These are phyloP conservation scores for Merluccius polli DNA, from an alignment of 2,797 vertebrate species.

Conservation along the genomic window DNA sequence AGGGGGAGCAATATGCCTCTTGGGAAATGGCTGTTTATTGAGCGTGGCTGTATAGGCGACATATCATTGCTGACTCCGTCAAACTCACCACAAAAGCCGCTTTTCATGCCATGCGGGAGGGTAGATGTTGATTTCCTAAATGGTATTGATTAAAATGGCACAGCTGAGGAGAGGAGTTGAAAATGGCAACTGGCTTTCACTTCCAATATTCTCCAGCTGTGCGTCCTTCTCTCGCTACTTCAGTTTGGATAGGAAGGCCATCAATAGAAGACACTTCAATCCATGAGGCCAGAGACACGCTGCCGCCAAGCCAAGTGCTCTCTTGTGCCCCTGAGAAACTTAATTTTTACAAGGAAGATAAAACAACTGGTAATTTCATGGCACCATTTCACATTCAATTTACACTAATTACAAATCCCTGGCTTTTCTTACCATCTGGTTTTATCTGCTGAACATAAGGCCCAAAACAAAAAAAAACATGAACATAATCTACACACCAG, in stretches of 20 bases:
- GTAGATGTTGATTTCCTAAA: conserved; percentile 62
- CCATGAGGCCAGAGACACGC: conserved; percentile 41
- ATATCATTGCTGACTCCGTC: conserved; percentile 51
- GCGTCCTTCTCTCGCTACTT: conserved; percentile 48
- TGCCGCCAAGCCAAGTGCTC: conserved; percentile 14
- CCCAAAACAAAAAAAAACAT: conserved; percentile 25
- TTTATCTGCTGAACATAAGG: conserved; percentile 33
- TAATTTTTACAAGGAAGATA: conserved; percentile 32
- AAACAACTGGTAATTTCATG: conserved; percentile 23
- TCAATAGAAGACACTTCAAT: conserved; percentile 34
- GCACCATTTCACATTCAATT: conserved; percentile 33
- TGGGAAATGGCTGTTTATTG: conserved; percentile 43
- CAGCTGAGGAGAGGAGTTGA: conserved; percentile 58
- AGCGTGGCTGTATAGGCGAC: conserved; percentile 10
- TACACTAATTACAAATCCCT: conserved; percentile 37
- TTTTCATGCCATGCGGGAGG: conserved; percentile 65
- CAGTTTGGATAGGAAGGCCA: conserved; percentile 36
- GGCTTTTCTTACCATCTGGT: conserved; percentile 55
- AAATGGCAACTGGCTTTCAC: conserved; percentile 59
- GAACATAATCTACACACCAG: conserved; percentile 37
- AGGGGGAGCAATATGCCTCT: conserved; percentile 30
- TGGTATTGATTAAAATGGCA: conserved; percentile 66
- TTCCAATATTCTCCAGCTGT: conserved; percentile 63
- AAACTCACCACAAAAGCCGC: conserved; percentile 56
- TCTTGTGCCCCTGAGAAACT: conserved; percentile 31